Percentiles rank a stretch among this genome's conserved stretches.
Conservation (phyloP, 2,797 vertebrate genomes). For the Iguana delicatissima region DNA sequence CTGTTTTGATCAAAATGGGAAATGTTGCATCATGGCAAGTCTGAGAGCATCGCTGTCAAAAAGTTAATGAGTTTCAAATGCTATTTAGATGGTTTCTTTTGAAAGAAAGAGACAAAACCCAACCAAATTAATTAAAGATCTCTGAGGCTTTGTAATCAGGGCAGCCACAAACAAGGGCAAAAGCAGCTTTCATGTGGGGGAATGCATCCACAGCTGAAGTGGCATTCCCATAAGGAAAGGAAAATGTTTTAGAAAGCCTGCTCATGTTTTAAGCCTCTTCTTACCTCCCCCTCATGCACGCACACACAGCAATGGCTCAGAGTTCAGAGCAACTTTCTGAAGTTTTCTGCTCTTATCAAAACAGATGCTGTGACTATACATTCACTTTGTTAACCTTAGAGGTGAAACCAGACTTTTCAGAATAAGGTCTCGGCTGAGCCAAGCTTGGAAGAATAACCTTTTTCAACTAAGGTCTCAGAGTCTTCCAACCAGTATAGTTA, state of each 20-base stretch:
- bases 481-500: too few species aligned
- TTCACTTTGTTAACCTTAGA: not conserved
- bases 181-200: constrained; percentile 75
- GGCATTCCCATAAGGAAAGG: constrained; percentile 52
- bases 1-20: not conserved
- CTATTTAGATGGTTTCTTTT: constrained; percentile 75
- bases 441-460: too few species aligned
- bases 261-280: not conserved
- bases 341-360: not conserved
- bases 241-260: constrained; percentile 19
- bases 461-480: too few species aligned
- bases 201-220: constrained; percentile 29
- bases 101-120: constrained; percentile 71
- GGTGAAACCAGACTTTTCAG: not conserved
- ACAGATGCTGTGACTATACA: not conserved
- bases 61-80: constrained; percentile 79
- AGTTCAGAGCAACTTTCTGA: not conserved
- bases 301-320: not conserved
- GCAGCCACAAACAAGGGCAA: constrained; percentile 66
- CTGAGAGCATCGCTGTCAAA: constrained; percentile 46
- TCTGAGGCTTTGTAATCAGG: constrained; percentile 79
- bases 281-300: not conserved
- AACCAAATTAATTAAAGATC: constrained; percentile 76
- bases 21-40: constrained; percentile 38
- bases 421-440: not conserved